These are phyloP conservation scores for Cherax quadricarinatus DNA, from an alignment of 1,140 invertebrate species.

Conservation along the genomic window DNA sequence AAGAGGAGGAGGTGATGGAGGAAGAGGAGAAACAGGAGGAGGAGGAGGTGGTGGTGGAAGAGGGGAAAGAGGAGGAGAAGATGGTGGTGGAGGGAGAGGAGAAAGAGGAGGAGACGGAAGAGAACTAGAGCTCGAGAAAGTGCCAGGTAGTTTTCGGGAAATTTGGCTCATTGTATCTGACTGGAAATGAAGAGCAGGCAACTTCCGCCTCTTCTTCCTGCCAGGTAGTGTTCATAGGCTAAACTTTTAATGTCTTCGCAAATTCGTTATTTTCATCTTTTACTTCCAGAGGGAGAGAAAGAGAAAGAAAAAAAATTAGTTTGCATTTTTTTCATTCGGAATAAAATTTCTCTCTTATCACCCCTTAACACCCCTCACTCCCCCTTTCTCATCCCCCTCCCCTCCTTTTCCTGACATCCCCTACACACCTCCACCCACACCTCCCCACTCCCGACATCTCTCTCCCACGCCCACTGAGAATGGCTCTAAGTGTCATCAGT, in stretches of 20 bases:
- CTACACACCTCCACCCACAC: too few species aligned
- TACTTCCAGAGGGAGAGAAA: not conserved
- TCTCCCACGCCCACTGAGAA: too few species aligned
- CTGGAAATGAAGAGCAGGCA: not conserved
- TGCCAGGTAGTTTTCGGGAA: not conserved
- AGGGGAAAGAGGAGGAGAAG: not conserved
- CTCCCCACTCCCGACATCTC: too few species aligned
- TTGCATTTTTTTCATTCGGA: too few species aligned
- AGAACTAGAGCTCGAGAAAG: not conserved
- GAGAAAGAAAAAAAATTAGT: too few species aligned
- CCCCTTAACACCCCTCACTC: too few species aligned
- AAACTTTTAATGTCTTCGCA: not conserved
- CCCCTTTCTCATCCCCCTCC: too few species aligned
- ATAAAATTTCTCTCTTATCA: too few species aligned
- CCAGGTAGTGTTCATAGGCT: not conserved
- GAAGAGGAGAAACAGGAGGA: not conserved
- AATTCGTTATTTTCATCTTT: not conserved
- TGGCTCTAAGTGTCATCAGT: too few species aligned
- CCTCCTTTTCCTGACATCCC: too few species aligned
- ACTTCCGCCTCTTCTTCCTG: constrained; percentile 12
- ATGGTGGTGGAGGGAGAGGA: too few species aligned
- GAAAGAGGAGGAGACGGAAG: not conserved
- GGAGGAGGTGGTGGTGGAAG: not conserved
- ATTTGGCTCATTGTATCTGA: not conserved
- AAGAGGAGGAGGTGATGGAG: not conserved